Base-by-base conservation (phyloP, 2,113 vertebrate species). In the Oriolus oriolus region DNA sequence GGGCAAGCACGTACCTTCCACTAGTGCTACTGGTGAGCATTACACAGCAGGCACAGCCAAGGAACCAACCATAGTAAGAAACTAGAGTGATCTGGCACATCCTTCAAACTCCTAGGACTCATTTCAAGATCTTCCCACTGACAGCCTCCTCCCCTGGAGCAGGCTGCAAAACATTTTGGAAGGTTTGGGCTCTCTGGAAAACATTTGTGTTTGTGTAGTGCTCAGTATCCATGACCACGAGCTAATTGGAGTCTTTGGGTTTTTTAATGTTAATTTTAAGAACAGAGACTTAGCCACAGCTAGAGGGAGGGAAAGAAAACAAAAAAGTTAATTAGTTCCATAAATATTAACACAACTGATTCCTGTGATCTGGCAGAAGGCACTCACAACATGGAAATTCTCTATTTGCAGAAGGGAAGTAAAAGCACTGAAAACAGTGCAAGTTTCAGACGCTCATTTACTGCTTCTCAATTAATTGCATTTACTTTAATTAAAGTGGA, bases 281-380 rank as follows among this genome's bases (percentile, higher is more conserved):
- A 91, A 79, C 39, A 78, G 73, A 65, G 68, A 79, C 45, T 66
- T 54, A 50, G 44, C 28, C 87, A 88, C 56, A 87, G 91, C 52
- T 74, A 92, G 60, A 92, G 50, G 60, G 60, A 92, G 24, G 27
- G 52, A 33, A 92, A 84, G 47, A 35, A 71, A 93, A 94, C 54
- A 91, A 66, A 65, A 20, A 76, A 69, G 30, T 59, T 95, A 80
- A 93, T 96, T 90, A 85, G 44, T 84, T n/a, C 52, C 75, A 78
- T 88, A 90, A 94, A 93, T 86, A 91, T 93, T 83, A 95, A 86
- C 56, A 80, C 60, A 92, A 93, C 79, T 49, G 64, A 84, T 93
- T 84, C 69, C 79, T 56, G 18, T 19, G 68, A 63, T 66, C 75
- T 92, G 68, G 68, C 88, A 92, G 53, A 82, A 93, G 44, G 50